Conservation (phyloP, 2,113 vertebrate species). For the Crypturellus undulatus region DNA sequence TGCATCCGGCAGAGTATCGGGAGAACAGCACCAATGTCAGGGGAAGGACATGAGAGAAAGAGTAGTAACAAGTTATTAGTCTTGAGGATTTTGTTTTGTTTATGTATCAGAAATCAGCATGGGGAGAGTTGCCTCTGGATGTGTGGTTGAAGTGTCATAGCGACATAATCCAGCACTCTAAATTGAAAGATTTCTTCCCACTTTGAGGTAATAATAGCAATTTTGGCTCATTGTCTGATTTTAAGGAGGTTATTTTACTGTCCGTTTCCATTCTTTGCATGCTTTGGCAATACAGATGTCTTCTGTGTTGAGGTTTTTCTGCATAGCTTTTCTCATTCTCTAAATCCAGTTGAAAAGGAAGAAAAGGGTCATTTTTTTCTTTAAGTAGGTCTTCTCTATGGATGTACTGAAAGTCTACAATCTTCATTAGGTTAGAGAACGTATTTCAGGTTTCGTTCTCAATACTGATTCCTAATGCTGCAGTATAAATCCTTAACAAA, state of each 20-base stretch:
- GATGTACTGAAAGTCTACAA: neutral
- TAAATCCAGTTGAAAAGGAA: neutral
- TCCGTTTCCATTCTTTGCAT: neutral
- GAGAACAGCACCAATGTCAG: neutral
- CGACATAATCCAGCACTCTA: neutral
- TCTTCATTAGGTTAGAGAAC: neutral
- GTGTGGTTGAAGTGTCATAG: neutral
- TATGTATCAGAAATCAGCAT: neutral
- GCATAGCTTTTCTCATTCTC: neutral
- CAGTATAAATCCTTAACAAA: neutral
- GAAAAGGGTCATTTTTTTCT: neutral
- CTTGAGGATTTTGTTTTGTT: neutral
- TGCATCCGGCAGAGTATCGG: neutral
- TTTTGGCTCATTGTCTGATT: neutral
- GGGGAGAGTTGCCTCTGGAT: neutral
- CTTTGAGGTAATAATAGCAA: neutral
- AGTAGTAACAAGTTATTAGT: neutral
- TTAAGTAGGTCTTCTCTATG: neutral
- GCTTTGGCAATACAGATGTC: neutral
- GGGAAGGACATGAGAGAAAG: neutral
- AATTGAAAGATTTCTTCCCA: neutral
- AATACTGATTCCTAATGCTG: neutral
- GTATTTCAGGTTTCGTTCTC: neutral
- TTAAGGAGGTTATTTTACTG: neutral
- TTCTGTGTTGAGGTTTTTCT: neutral